Evolutionary conservation across 2,797 vertebrate species (phyloP).

Genomic region (Poliocrania exsul): DNA sequence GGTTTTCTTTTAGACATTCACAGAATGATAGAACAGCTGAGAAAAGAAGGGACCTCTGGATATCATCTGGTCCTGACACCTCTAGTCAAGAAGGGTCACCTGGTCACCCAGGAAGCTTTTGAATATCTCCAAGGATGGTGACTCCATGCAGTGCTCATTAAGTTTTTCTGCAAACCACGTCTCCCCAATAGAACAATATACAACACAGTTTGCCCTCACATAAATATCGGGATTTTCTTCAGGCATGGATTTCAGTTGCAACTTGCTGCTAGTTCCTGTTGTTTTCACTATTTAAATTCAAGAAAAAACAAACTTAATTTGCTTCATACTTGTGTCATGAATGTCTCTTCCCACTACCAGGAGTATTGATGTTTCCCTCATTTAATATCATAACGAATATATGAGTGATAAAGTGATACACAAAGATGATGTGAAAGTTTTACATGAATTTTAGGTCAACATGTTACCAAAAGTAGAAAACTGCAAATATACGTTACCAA

Average conservation of each 20-base stretch:
- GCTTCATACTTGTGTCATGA: background rate
- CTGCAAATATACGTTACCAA: background rate
- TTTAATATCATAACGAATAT: background rate
- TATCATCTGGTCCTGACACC: background rate
- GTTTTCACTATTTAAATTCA: background rate
- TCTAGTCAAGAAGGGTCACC: background rate
- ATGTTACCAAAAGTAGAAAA: background rate
- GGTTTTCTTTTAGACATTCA: background rate
- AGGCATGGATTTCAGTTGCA: background rate
- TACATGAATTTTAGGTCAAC: background rate
- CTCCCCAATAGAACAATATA: background rate
- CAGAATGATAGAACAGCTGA: background rate
- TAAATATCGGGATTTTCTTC: background rate
- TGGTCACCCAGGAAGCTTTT: background rate
- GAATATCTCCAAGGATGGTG: background rate
- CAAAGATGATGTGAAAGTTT: background rate
- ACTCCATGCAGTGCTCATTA: fast-evolving
- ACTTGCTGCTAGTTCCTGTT: background rate
- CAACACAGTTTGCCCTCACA: background rate
- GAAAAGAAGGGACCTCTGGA: background rate
- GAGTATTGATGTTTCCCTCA: background rate
- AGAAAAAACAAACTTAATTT: background rate
- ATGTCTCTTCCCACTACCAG: background rate
- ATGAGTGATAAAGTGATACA: background rate
- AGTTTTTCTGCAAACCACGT: background rate